Base-by-base conservation (phyloP, 2,113 vertebrate species). In the Lycaon pictus region DNA sequence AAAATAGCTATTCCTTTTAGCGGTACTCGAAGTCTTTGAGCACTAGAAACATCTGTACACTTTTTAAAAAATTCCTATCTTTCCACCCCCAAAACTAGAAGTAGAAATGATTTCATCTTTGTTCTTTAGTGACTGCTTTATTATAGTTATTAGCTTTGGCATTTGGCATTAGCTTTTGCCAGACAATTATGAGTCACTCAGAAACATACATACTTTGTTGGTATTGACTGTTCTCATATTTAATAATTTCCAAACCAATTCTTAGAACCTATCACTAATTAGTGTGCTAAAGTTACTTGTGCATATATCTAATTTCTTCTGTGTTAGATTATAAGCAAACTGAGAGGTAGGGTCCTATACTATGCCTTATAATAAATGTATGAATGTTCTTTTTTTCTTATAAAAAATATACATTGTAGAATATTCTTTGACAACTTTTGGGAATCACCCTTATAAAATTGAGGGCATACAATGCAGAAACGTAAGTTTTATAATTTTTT, bases 31-130 rank as follows among this genome's bases (percentile, higher is more conserved):
- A n/a, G 27, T 25, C 32, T 96, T 48, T 37, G 15, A 91, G 58
- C 37, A 55, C 87, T 63, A 53, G 90, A 91, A 90, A 94, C 27
- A 91, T 76, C 76, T 77, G 80, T 11, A 91, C 13, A 5, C 35
- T 55, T 80, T 53, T 12, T 20, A 77, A 43, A 43, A 43, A 43
- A 58, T 79, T 79, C n/a, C 56, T 72, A 37, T 65, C 22, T 93
- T 92, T 95, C 25, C 20, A 60, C n/a, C 13, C 17, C 29, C 11
- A 27, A 51, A 82, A 90, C 25, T 76, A 95, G 86, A 95, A 43
- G 53, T 82, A 91, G 74, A 87, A 93, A 82, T 74, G 17, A 85
- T n/a, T 93, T 90, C 56, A 86, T 58, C 7, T 76, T 86, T 35
- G 65, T 27, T 93, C 53, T 90, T 11, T 13, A 67, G 11, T 53